A percentile compares a stretch with the other conserved stretches of the same genome.
phyloP scores from a whole-genome alignment of 1,140 invertebrate species.

The Coenobita brevimanus region DNA sequence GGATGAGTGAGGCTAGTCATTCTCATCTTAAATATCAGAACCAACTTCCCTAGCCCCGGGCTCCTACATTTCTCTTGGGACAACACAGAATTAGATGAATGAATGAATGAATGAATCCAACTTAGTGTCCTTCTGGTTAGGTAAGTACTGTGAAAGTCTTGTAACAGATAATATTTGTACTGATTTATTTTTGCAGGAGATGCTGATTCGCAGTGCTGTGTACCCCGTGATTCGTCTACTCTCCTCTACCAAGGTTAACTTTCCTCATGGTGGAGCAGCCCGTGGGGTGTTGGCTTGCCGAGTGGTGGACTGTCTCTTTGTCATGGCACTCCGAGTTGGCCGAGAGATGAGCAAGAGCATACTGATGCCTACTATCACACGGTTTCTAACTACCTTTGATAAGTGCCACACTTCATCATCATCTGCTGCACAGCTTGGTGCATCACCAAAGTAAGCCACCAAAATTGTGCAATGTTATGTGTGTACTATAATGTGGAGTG shows the following conservation, averaged over 20 bases:
- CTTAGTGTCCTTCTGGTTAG: background rate
- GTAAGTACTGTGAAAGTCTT: constrained; percentile 20
- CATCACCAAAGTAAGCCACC: constrained; percentile 30
- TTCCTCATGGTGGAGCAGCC: constrained; percentile 85
- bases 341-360: constrained; percentile 87
- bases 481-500: no score
- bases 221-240: constrained; percentile 78
- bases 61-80: no score
- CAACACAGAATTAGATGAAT: no score
- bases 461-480: no score
- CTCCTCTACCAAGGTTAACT: constrained; percentile 81
- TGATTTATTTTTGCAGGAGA: constrained; percentile 76
- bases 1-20: no score
- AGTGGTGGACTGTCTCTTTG: constrained; percentile 85
- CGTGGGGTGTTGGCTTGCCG: constrained; percentile 84
- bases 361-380: constrained; percentile 81
- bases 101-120: background rate
- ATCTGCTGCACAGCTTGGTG: constrained; percentile 71
- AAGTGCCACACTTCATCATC: constrained; percentile 78
- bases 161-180: background rate
- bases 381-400: constrained; percentile 91
- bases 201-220: constrained; percentile 84
- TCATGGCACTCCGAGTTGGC: constrained; percentile 84
- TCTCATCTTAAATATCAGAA: no score
- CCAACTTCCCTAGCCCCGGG: no score